A percentile compares a stretch with the other conserved stretches of the same genome.
Evolutionary conservation across 2,888 invertebrate genomes (phyloP).

Genomic region (Coelinius sp.): DNA sequence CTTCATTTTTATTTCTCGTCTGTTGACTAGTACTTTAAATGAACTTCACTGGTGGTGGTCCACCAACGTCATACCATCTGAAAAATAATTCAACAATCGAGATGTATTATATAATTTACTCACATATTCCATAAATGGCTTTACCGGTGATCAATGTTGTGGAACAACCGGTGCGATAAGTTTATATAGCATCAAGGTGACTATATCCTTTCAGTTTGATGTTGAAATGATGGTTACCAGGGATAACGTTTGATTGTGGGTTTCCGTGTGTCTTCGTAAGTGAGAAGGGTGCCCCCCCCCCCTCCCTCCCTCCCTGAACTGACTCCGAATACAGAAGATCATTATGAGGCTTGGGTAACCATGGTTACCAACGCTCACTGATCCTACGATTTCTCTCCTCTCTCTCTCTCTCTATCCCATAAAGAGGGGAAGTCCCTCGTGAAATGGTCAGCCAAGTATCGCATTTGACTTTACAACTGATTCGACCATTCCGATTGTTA

Average conservation of each 20-base stretch:
- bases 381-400: constrained; percentile 49
- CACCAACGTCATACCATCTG: too few species aligned
- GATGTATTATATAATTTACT: not conserved
- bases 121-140: not conserved
- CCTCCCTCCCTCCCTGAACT: too few species aligned
- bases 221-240: constrained; percentile 46
- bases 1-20: too few species aligned
- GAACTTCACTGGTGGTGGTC: too few species aligned
- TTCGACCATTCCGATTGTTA: constrained; percentile 59
- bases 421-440: constrained; percentile 53
- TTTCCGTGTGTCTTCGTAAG: constrained; percentile 62
- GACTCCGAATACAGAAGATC: constrained; percentile 63
- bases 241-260: constrained; percentile 55
- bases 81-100: too few species aligned
- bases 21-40: too few species aligned
- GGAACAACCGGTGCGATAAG: constrained; percentile 63
- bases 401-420: constrained; percentile 27
- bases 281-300: constrained; percentile 63
- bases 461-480: constrained; percentile 68
- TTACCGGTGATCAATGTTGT: constrained; percentile 49
- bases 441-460: constrained; percentile 67
- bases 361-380: constrained; percentile 63
- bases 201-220: constrained; percentile 37
- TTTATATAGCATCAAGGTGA: constrained; percentile 67
- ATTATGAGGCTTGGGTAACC: constrained; percentile 68